Percentiles rank a stretch among this genome's conserved stretches.
Conservation (phyloP, 2,888 invertebrate genomes). For the Cylloceria caligata region DNA sequence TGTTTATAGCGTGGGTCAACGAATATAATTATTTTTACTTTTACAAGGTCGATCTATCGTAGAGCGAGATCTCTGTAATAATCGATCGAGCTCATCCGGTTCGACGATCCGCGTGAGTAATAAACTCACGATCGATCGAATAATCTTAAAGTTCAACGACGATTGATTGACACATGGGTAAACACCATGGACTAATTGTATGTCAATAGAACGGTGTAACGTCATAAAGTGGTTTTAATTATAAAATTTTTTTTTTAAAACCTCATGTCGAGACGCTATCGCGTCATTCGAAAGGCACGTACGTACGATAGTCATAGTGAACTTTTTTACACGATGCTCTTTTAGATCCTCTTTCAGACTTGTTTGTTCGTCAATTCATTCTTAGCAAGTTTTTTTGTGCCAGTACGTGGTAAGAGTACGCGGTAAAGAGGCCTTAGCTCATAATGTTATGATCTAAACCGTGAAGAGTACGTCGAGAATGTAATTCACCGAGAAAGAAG, state of each 20-base stretch:
- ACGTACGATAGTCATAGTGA: not conserved
- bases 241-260: too few species aligned
- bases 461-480: slow-evolving; percentile 12
- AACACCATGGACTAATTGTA: slow-evolving; percentile 37
- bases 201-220: too few species aligned
- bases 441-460: slow-evolving; percentile 29
- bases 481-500: slow-evolving; percentile 20
- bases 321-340: slow-evolving; percentile 3
- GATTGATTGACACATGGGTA: slow-evolving; percentile 48
- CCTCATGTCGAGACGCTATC: too few species aligned
- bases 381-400: not conserved
- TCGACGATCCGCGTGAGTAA: slow-evolving; percentile 57
- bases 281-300: too few species aligned
- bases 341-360: slow-evolving; percentile 8
- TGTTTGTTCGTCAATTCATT: slow-evolving; percentile 38
- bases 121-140: slow-evolving; percentile 44
- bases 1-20: slow-evolving; percentile 1
- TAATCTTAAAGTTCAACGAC: slow-evolving; percentile 42
- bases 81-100: slow-evolving; percentile 68
- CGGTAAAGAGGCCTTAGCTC: not conserved
- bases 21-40: not conserved
- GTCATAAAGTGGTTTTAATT: too few species aligned
- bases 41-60: slow-evolving; percentile 42
- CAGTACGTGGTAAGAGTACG: not conserved
- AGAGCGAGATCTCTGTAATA: slow-evolving; percentile 71